A percentile compares a stretch with the other conserved stretches of the same genome.
Conservation (phyloP, 2,113 vertebrate genomes). For the Labeo catla region DNA sequence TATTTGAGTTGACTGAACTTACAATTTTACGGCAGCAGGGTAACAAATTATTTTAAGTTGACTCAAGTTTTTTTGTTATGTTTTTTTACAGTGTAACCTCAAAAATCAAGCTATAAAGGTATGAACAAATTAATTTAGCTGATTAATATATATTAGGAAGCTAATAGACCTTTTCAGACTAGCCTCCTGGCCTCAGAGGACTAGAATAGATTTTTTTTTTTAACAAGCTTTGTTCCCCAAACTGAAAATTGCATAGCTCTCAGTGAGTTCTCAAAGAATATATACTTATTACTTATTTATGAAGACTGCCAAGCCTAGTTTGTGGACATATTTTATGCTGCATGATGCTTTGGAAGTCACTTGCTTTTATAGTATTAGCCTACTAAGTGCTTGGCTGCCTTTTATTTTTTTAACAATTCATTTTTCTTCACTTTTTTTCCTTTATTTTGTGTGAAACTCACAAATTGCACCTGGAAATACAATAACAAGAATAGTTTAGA, state of each 20-base stretch:
- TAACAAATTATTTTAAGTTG: too few species aligned
- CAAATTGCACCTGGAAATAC: constrained; percentile 29
- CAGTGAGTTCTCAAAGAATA: constrained; percentile 66
- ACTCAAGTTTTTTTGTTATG: too few species aligned
- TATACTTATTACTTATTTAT: constrained; percentile 68
- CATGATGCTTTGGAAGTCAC: constrained; percentile 82
- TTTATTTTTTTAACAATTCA: constrained; percentile 68
- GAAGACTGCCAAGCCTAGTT: constrained; percentile 92
- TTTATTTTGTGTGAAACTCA: constrained; percentile 62
- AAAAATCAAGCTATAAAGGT: background rate
- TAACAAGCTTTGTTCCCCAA: constrained; percentile 35
- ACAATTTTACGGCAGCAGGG: too few species aligned
- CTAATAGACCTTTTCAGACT: background rate
- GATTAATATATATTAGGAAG: background rate
- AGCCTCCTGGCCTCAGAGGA: background rate
- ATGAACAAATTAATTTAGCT: background rate
- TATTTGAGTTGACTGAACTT: too few species aligned
- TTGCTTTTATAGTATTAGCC: constrained; percentile 77
- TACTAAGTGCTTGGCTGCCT: constrained; percentile 78
- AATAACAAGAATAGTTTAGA: background rate
- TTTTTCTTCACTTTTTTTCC: constrained; percentile 67
- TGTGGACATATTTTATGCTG: constrained; percentile 80
- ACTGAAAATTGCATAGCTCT: constrained; percentile 63
- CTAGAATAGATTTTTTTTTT: constrained; percentile 24
- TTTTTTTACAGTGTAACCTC: background rate